Conservation (phyloP, 1,140 invertebrate genomes). For the Prorops nasuta region DNA sequence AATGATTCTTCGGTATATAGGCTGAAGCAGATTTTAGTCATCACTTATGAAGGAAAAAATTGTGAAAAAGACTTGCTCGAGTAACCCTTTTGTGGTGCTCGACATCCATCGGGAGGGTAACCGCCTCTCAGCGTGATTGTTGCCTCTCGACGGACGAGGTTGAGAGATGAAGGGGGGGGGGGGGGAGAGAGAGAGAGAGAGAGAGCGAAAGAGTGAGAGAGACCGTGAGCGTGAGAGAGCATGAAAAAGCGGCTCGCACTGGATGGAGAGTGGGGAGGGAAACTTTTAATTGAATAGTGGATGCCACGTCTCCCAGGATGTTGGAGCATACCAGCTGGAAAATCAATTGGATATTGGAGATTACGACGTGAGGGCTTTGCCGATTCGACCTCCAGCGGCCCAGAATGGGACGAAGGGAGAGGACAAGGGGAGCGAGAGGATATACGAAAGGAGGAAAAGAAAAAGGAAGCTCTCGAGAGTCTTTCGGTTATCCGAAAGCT, state of each 20-base stretch:
- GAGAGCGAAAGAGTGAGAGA: slow-evolving; percentile 16
- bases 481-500: slow-evolving; percentile 35
- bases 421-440: not conserved
- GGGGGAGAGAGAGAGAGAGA: slow-evolving; percentile 3
- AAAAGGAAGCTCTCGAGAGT: slow-evolving; percentile 20
- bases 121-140: slow-evolving; percentile 29
- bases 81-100: slow-evolving; percentile 28
- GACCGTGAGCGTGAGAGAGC: not conserved
- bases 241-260: no score
- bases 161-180: not conserved
- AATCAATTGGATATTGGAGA: slow-evolving; percentile 51
- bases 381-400: slow-evolving; percentile 34
- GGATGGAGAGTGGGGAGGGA: slow-evolving; percentile 22
- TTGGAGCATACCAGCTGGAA: slow-evolving; percentile 46
- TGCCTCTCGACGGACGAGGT: slow-evolving; percentile 31
- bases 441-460: not conserved
- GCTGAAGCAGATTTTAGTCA: no score
- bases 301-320: slow-evolving; percentile 41
- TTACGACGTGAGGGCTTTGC: slow-evolving; percentile 48
- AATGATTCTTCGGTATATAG: no score
- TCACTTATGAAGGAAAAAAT: slow-evolving; percentile 22
- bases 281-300: slow-evolving; percentile 50
- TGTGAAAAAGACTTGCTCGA: slow-evolving; percentile 18
- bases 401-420: slow-evolving; percentile 1
- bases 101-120: slow-evolving; percentile 19